phyloP scores from a whole-genome alignment of 35 echinoderm and acorn worm species.

The Amphiura filiformis region DNA sequence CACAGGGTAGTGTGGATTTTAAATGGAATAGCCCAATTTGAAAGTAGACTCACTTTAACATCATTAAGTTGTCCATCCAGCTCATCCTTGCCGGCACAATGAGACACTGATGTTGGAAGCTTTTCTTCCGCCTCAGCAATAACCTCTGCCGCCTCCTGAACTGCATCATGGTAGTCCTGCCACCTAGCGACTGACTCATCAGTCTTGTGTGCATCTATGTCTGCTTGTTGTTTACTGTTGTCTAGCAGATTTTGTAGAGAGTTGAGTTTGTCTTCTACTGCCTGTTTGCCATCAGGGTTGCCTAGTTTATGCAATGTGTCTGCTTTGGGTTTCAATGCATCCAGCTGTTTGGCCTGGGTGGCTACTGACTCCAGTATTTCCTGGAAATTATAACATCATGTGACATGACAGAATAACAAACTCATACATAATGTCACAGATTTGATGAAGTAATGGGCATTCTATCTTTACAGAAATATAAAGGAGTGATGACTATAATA shows the following conservation, averaged over 20 bases:
- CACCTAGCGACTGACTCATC: conserved; percentile 20
- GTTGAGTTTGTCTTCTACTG: conserved; percentile 38
- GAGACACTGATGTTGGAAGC: conserved; percentile 40
- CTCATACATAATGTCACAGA: no score
- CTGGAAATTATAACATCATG: conserved; percentile 33
- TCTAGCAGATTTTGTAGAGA: conserved; percentile 32
- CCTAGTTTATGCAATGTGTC: conserved; percentile 37
- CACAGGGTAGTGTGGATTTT: no score
- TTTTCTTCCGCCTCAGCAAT: conserved; percentile 29
- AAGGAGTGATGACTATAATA: no score
- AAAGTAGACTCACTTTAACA: conserved; percentile 47
- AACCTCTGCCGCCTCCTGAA: conserved; percentile 44
- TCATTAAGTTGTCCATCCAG: conserved; percentile 28
- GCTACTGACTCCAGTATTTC: conserved; percentile 47
- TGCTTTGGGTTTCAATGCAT: conserved; percentile 34
- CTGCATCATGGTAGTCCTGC: conserved; percentile 51
- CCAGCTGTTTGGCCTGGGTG: conserved; percentile 31
- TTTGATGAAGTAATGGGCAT: not conserved
- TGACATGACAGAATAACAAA: no score
- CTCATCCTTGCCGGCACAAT: conserved; percentile 24
- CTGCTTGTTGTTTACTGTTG: conserved; percentile 5
- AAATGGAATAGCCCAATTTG: no score
- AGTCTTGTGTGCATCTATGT: conserved; percentile 13
- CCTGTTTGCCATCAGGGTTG: conserved; percentile 45
- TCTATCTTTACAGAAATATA: not conserved